Evolutionary conservation across 2,113 vertebrate genomes (phyloP).

Genomic region (Amphiprion percula): DNA sequence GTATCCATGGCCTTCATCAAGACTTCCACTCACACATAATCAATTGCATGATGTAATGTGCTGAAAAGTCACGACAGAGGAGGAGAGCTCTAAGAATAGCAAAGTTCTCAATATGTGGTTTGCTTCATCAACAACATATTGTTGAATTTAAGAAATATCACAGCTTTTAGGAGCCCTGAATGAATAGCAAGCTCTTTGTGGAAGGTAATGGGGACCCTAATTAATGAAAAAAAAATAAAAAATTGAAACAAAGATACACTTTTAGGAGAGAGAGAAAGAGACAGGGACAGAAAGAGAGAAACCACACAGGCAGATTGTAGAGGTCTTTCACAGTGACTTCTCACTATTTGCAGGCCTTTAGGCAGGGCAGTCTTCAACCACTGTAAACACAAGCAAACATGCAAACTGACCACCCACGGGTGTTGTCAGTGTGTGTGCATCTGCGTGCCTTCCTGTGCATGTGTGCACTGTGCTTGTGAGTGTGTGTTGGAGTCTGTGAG

Average conservation of each 20-base stretch:
- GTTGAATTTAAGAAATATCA: background rate
- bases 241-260: background rate
- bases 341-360: conserved; percentile 13
- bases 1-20: background rate
- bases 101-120: background rate
- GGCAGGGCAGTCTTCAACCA: conserved; percentile 31
- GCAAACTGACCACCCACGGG: conserved; percentile 45
- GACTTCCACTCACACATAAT: background rate
- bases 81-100: conserved; percentile 18
- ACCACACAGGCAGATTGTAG: background rate
- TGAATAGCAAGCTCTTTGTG: background rate
- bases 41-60: conserved; percentile 10
- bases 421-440: conserved; percentile 8
- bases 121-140: background rate
- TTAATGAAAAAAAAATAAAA: background rate
- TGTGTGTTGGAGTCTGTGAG: conserved; percentile 7
- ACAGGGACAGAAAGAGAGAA: background rate
- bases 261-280: background rate
- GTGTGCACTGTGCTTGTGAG: conserved; percentile 21
- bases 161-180: background rate
- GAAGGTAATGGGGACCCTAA: background rate
- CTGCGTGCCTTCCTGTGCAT: background rate
- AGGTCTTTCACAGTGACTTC: background rate
- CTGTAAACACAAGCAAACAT: conserved; percentile 40
- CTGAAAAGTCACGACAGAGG: conserved; percentile 12